phyloP scores from a whole-genome alignment of 2,888 invertebrate species.

The Trachelus stipa region DNA sequence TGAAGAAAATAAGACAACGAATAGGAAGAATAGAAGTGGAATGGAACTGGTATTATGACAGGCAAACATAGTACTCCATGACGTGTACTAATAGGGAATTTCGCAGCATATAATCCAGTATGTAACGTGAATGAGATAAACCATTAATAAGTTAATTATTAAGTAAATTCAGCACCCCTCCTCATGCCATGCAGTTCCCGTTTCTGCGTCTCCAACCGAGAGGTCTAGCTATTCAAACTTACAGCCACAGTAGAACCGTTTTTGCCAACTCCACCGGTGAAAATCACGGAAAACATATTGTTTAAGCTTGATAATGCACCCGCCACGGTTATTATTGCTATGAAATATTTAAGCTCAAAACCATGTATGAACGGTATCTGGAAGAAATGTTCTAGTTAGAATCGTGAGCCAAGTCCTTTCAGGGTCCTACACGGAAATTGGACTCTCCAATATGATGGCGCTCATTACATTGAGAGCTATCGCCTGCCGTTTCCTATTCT shows the following conservation, averaged over 20 bases:
- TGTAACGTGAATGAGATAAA: not conserved
- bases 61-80: not conserved
- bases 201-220: constrained; percentile 33
- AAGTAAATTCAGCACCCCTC: constrained; percentile 38
- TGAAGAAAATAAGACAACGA: not conserved
- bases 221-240: constrained; percentile 69
- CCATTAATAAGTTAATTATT: constrained; percentile 8
- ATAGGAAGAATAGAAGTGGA: not conserved
- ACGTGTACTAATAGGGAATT: not conserved
- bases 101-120: not conserved
- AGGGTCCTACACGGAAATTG: not conserved
- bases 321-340: constrained; percentile 80
- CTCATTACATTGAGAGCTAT: not conserved
- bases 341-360: constrained; percentile 81
- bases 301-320: constrained; percentile 80
- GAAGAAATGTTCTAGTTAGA: constrained; percentile 47
- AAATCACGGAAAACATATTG: constrained; percentile 76
- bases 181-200: constrained; percentile 65
- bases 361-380: constrained; percentile 72
- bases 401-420: constrained; percentile 5
- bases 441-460: not conserved
- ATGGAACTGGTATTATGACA: not conserved
- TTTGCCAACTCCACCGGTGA: constrained; percentile 94
- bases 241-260: constrained; percentile 99
- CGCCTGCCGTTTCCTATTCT: not conserved